Evolutionary conservation across 2,888 invertebrate genomes (phyloP).

Genomic region (Plebejus anna): DNA sequence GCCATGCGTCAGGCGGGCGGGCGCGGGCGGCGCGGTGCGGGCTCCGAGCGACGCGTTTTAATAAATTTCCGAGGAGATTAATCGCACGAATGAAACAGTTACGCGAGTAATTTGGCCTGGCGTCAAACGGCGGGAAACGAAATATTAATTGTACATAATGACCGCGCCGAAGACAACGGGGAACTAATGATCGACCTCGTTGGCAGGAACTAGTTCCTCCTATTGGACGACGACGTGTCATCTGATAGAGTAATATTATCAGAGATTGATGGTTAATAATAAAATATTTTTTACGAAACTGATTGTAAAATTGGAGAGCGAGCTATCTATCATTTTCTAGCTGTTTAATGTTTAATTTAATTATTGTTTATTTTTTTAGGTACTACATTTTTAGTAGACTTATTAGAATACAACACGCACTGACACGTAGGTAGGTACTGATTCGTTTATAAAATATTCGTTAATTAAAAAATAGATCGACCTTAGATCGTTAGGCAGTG

Average conservation of each 20-base stretch:
- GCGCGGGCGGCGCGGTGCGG: slow-evolving; percentile 43
- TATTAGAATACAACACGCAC: background rate
- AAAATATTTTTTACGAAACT: background rate
- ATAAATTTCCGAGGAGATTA: slow-evolving; percentile 53
- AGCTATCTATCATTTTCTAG: background rate
- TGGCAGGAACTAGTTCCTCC: background rate
- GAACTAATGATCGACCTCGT: background rate
- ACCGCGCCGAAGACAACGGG: slow-evolving; percentile 23
- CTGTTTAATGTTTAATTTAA: background rate
- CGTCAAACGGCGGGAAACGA: slow-evolving; percentile 41
- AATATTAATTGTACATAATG: slow-evolving; percentile 33
- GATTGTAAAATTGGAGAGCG: background rate
- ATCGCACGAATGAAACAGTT: slow-evolving; percentile 53
- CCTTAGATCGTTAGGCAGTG: background rate
- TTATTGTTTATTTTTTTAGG: background rate
- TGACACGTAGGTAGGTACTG: background rate
- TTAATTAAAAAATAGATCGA: background rate
- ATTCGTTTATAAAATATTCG: no score
- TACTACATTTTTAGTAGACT: no score
- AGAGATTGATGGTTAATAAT: background rate
- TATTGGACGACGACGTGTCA: background rate
- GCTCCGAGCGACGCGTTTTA: slow-evolving; percentile 41
- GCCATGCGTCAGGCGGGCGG: slow-evolving; percentile 55
- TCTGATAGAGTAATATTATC: background rate
- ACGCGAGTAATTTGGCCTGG: slow-evolving; percentile 53